Evolutionary conservation across 1,140 invertebrate genomes (phyloP), one percentile per base, ranked within the genome.

Genomic region (Hycleus cichorii): DNA sequence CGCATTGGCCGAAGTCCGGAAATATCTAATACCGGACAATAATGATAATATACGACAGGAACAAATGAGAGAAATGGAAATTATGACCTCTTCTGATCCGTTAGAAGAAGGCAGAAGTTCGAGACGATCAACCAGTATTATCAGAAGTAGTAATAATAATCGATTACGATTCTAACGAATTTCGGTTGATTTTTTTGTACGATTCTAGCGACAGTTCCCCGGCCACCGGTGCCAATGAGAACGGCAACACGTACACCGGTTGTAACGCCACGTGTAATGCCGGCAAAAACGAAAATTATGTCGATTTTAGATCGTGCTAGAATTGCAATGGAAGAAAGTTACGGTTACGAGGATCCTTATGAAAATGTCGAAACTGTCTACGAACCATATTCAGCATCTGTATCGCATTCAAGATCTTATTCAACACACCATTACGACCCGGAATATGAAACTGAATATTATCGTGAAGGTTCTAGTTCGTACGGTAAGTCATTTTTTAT

Each of bases 31-130:
- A 57, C 86, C 85, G 67, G 86, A 88, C 69, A 89, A 89, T 78
- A 91, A 91, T 73, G 90, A 92, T 67, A 89, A 90, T 64, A 92
- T 91, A 59, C 74, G 88, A 56, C 88, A 90, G 69, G 87, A 91
- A 69, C 89, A 91, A 71, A 87, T 91, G 81, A 81, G 88, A 76
- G 88, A 91, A 72, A 87, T 91, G 87, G 87, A 88, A 72, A 83
- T 86, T 46, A 77, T 89, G 62, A 81, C 75, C 45, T 76, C 77
- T 10, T 58, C 59, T 2, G 59, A 57, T 12, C 74, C 65, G 69
- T 18, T 65, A 72, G 53, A 68, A 47, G 62, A 55, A 10, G 49
- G 39, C 9, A 49, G 54, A 26, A 54, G 24, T 12, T 45, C 42
- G 38, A 24, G 42, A 44, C 58, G 52, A 58, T 9, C 49, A 27